phyloP scores from a whole-genome alignment of 23 tunicate genomes.

The Trididemnum nubilum region DNA sequence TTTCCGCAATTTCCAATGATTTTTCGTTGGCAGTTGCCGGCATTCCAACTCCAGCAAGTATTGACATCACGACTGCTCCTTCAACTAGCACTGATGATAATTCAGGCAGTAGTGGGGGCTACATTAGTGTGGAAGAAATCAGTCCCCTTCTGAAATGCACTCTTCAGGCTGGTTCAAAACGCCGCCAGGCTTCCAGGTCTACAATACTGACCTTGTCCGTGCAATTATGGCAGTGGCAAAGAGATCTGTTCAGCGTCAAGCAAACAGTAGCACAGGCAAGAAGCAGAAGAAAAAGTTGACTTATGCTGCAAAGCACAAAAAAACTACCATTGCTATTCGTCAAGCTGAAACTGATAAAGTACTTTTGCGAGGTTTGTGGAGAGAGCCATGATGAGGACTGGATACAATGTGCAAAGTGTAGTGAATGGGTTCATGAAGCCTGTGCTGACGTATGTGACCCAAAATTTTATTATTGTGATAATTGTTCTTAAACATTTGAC shows the following conservation, averaged over 20 bases:
- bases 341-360: too few species aligned
- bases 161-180: not conserved
- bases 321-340: too few species aligned
- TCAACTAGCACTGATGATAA: too few species aligned
- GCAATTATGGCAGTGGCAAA: not conserved
- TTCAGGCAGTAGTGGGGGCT: too few species aligned
- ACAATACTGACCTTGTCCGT: not conserved
- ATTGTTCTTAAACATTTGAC: conserved; percentile 13
- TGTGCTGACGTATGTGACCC: conserved; percentile 20
- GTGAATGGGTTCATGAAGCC: conserved; percentile 27
- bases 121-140: not conserved
- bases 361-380: conserved; percentile 31
- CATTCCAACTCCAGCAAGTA: too few species aligned
- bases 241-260: not conserved
- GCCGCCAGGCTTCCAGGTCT: not conserved
- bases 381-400: conserved; percentile 23
- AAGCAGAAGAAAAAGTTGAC: too few species aligned
- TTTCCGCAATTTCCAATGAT: too few species aligned
- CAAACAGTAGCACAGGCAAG: too few species aligned
- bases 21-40: too few species aligned
- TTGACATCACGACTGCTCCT: too few species aligned
- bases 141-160: not conserved
- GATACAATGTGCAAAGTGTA: conserved; percentile 21
- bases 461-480: conserved; percentile 10
- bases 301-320: too few species aligned